phyloP scores from a whole-genome alignment of 2,888 invertebrate species.

The Cantharis rufa region DNA sequence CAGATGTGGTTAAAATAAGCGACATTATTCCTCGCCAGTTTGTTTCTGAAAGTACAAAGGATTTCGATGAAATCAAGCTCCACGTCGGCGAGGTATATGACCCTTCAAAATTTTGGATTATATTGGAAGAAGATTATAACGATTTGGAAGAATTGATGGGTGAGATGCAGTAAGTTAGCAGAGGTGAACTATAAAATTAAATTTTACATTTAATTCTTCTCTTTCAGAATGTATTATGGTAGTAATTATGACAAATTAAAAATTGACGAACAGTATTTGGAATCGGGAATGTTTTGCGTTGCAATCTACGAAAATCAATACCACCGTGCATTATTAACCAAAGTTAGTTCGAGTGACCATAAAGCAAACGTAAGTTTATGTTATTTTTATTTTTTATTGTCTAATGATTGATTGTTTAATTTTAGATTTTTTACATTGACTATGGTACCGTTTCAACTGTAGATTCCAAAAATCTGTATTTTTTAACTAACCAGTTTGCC shows the following conservation, averaged over 20 bases:
- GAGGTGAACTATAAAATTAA: neutral
- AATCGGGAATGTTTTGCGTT: conserved; percentile 58
- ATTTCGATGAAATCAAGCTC: conserved; percentile 49
- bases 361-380: conserved; percentile 54
- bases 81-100: conserved; percentile 61
- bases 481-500: conserved; percentile 54
- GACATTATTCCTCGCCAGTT: conserved; percentile 33
- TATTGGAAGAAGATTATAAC: conserved; percentile 46
- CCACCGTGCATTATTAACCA: conserved; percentile 60
- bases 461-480: conserved; percentile 45
- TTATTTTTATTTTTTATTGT: too few relatives aligned
- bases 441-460: conserved; percentile 61
- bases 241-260: conserved; percentile 18
- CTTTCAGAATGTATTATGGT: conserved; percentile 3
- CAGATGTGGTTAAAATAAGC: conserved; percentile 25
- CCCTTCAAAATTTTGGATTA: conserved; percentile 63
- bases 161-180: conserved; percentile 56
- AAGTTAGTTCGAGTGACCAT: conserved; percentile 51
- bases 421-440: conserved; percentile 63
- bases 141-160: conserved; percentile 59
- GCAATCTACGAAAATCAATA: conserved; percentile 57
- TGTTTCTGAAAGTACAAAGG: conserved; percentile 19
- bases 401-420: neutral
- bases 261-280: conserved; percentile 37
- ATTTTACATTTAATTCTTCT: neutral